These are phyloP conservation scores for Stenodera caucasica DNA, from an alignment of 2,888 invertebrate species.

Conservation along the genomic window DNA sequence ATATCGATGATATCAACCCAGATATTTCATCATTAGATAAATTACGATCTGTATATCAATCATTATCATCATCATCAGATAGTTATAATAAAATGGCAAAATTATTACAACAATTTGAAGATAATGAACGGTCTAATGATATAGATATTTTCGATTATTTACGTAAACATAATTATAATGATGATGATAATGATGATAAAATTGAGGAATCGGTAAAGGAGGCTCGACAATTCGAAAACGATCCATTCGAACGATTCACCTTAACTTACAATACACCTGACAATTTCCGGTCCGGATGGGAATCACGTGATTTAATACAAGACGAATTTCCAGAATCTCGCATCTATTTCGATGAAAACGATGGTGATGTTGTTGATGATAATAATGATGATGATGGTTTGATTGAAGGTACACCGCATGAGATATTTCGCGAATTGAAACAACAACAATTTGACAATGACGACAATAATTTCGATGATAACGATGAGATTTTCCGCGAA, in stretches of 20 bases:
- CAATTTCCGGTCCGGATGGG: slow-evolving; percentile 55
- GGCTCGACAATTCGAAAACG: slow-evolving; percentile 26
- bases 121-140: neutral
- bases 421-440: slow-evolving; percentile 28
- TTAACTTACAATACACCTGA: slow-evolving; percentile 57
- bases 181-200: slow-evolving; percentile 31
- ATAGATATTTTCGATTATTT: neutral
- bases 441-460: slow-evolving; percentile 30
- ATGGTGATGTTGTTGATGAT: slow-evolving; percentile 39
- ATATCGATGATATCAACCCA: slow-evolving; percentile 2
- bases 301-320: slow-evolving; percentile 45
- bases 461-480: slow-evolving; percentile 25
- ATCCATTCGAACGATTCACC: slow-evolving; percentile 48
- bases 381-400: slow-evolving; percentile 44
- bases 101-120: neutral
- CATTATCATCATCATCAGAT: neutral
- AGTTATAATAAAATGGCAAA: neutral
- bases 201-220: too few species aligned
- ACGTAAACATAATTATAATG: neutral
- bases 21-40: slow-evolving; percentile 19
- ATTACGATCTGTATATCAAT: neutral
- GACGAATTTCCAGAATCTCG: slow-evolving; percentile 58
- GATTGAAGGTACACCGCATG: slow-evolving; percentile 23
- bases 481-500: slow-evolving; percentile 44
- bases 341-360: slow-evolving; percentile 62